Conservation (phyloP, 2,113 vertebrate genomes). For the Fregata magnificens region DNA sequence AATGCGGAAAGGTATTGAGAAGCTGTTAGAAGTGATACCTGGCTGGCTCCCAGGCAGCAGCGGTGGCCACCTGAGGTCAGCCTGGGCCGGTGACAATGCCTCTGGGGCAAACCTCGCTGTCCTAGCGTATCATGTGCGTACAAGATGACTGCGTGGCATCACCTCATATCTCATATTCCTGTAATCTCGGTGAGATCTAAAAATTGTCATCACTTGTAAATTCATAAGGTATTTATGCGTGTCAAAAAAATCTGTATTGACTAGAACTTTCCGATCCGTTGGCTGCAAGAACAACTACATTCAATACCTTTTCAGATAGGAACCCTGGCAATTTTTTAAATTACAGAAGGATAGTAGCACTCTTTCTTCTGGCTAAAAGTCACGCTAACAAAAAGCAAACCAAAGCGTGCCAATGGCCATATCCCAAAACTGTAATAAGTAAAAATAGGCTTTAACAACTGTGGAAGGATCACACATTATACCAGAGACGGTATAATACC, state of each 20-base stretch:
- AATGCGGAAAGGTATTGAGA: not conserved
- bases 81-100: not conserved
- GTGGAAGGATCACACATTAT: not conserved
- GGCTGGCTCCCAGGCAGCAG: not conserved
- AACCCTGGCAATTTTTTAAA: not conserved
- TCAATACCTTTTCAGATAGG: not conserved
- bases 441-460: not conserved
- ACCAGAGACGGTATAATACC: not conserved
- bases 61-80: not conserved
- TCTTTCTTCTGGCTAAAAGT: not conserved
- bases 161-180: not conserved
- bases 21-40: not conserved
- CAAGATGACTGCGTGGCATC: not conserved
- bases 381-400: not conserved
- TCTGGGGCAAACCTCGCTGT: not conserved
- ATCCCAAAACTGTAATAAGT: not conserved
- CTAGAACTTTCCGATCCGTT: not conserved
- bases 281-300: not conserved
- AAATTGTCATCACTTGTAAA: not conserved
- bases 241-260: not conserved
- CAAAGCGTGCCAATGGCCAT: not conserved
- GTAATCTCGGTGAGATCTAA: not conserved
- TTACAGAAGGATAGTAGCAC: not conserved
- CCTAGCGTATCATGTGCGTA: rapidly evolving
- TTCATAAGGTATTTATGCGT: not conserved